Conservation (phyloP, 1,140 invertebrate species). For the Goniozus legneri region DNA sequence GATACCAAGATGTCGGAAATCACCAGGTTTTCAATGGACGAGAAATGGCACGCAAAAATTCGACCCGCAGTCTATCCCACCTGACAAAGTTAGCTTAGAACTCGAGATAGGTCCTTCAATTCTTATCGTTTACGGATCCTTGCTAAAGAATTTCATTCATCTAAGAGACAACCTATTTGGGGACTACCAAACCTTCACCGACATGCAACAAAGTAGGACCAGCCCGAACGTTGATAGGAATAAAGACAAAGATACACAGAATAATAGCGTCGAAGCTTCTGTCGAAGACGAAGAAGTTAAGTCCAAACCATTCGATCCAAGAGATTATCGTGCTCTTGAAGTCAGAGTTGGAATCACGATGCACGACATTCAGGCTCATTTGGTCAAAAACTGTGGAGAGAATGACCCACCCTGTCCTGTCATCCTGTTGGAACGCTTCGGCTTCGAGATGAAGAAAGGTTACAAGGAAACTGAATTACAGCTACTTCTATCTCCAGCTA, state of each 20-base stretch:
- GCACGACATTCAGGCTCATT: slow-evolving; percentile 91
- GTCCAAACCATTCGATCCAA: slow-evolving; percentile 72
- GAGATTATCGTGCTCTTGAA: slow-evolving; percentile 83
- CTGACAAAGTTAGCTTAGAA: slow-evolving; percentile 87
- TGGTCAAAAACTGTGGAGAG: slow-evolving; percentile 84
- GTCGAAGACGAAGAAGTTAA: slow-evolving; percentile 55
- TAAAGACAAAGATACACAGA: slow-evolving; percentile 53
- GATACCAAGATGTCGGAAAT: slow-evolving; percentile 75
- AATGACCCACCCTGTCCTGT: slow-evolving; percentile 87
- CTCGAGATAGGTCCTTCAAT: slow-evolving; percentile 91
- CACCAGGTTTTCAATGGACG: slow-evolving; percentile 66
- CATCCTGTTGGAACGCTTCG: slow-evolving; percentile 84
- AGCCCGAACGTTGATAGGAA: slow-evolving; percentile 26
- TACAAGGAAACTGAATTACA: slow-evolving; percentile 90
- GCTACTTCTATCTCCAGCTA: slow-evolving; percentile 83
- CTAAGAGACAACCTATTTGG: slow-evolving; percentile 96
- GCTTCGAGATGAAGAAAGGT: slow-evolving; percentile 94
- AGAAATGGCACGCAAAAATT: slow-evolving; percentile 70
- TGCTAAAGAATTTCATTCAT: slow-evolving; percentile 83
- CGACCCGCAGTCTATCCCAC: slow-evolving; percentile 76
- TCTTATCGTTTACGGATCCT: slow-evolving; percentile 83
- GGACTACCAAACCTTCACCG: slow-evolving; percentile 89
- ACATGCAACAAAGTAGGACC: slow-evolving; percentile 71
- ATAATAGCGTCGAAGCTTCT: slow-evolving; percentile 49
- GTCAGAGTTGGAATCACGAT: slow-evolving; percentile 92